phyloP scores from a whole-genome alignment of 1,140 invertebrate species.

The Trachelipus rathkii region DNA sequence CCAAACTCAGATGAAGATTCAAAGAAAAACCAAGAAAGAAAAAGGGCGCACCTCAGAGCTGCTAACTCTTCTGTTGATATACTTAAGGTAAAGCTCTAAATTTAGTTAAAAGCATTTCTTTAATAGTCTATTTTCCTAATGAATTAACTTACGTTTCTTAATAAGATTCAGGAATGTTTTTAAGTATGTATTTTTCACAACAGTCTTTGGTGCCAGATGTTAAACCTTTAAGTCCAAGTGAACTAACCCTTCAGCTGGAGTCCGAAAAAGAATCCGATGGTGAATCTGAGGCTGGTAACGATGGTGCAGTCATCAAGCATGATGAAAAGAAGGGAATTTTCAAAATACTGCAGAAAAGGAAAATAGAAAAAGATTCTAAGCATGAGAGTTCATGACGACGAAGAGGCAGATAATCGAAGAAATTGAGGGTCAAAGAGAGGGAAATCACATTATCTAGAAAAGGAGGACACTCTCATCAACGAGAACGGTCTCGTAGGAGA shows the following conservation, averaged over 20 bases:
- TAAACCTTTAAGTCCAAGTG: not conserved
- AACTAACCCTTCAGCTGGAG: not conserved
- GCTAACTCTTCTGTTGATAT: too few relatives aligned
- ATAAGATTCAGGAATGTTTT: too few relatives aligned
- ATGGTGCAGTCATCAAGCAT: too few relatives aligned
- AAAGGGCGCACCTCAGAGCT: too few relatives aligned
- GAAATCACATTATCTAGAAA: too few relatives aligned
- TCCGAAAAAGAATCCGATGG: not conserved
- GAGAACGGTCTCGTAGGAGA: too few relatives aligned
- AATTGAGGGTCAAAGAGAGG: not conserved
- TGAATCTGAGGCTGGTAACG: not conserved
- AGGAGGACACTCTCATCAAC: too few relatives aligned
- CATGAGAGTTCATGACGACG: not conserved
- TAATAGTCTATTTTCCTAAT: not conserved
- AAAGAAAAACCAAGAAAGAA: too few relatives aligned
- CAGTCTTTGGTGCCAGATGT: constrained; percentile 6
- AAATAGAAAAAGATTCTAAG: not conserved
- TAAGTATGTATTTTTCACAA: not conserved
- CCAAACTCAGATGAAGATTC: too few relatives aligned
- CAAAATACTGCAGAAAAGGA: not conserved
- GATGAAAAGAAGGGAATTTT: not conserved
- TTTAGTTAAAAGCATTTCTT: not conserved
- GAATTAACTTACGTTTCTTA: not conserved
- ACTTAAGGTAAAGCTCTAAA: not conserved
- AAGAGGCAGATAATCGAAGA: not conserved